Base-by-base conservation (phyloP, 2,888 invertebrate genomes). In the Troides aeacus region DNA sequence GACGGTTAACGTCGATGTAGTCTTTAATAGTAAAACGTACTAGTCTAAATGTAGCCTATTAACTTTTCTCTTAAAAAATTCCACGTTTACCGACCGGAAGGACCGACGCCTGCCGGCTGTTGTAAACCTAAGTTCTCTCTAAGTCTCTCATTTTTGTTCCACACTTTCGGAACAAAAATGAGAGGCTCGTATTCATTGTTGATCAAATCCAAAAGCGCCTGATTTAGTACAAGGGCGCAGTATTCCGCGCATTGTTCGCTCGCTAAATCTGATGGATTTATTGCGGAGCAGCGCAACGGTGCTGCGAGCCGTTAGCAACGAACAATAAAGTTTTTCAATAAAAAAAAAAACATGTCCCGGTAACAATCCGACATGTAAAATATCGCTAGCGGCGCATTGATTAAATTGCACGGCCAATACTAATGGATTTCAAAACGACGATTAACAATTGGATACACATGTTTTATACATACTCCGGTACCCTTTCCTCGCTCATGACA, bases 191-290 rank as follows among this genome's bases (percentile, higher is more conserved):
- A 18, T 36, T 59, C 68, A 64, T 75, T 76, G 76, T 73, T 59
- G 64, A 36, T 23, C 59, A 23, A 76, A 77, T 75, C 79, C 77
- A 75, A 79, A 75, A 77, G 73, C 77, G 79, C 79, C 76, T 85
- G 84, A 85, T 86, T 86, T 84, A 87, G 81, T 80, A 77, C 83
- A 79, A 83, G 83, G 81, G 83, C 80, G 81, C 79, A 78, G 84
- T 84, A 82, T 83, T 81, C 78, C 81, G 78, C 79, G 81, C 81
- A 78, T 81, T 82, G 82, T 83, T 81, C 81, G 78, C 78, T 79
- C 78, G 80, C 82, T 83, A 85, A 85, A 85, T 84, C 84, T 81
- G 84, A 85, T 79, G 81, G 81, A 87, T 86, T 85, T 85, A 86
- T 84, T 80, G 78, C 79, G 79, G 77, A 77, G 78, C 76, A 78